These are phyloP conservation scores for Caenorhabditis auriculariae DNA, from an alignment of 2,888 invertebrate genomes.

Conservation along the genomic window DNA sequence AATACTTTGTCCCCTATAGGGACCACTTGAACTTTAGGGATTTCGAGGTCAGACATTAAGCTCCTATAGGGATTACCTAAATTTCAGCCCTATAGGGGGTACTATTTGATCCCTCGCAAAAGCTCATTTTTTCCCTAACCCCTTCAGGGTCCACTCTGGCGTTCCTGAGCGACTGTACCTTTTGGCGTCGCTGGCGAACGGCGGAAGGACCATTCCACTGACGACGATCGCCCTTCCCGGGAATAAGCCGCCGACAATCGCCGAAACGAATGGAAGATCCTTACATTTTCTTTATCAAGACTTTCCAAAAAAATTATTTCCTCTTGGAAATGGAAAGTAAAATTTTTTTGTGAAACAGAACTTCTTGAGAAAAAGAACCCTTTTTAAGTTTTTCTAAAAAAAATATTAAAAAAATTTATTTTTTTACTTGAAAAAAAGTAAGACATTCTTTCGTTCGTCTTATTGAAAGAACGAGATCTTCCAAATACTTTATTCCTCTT, in stretches of 20 bases:
- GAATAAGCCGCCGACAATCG: slow-evolving; percentile 56
- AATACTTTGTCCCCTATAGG: too few species aligned
- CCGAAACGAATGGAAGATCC: slow-evolving; percentile 50
- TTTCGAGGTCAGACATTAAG: too few species aligned
- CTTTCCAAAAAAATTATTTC: too few species aligned
- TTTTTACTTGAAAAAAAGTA: not conserved
- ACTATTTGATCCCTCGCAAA: too few species aligned
- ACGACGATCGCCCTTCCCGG: slow-evolving; percentile 50
- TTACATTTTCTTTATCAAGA: slow-evolving; percentile 14
- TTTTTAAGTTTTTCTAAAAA: slow-evolving; percentile 1
- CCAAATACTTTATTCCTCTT: not conserved
- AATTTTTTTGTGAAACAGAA: not conserved
- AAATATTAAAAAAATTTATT: not conserved
- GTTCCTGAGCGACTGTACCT: slow-evolving; percentile 18
- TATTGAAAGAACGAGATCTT: not conserved
- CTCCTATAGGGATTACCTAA: too few species aligned
- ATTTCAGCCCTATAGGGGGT: too few species aligned
- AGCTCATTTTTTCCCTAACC: too few species aligned
- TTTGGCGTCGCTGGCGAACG: slow-evolving; percentile 39
- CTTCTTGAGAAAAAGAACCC: not conserved
- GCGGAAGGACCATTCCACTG: slow-evolving; percentile 43
- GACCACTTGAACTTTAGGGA: too few species aligned
- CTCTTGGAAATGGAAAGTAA: not conserved
- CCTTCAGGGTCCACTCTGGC: too few species aligned
- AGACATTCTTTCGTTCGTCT: slow-evolving; percentile 5